Base-by-base conservation (phyloP, 2,888 invertebrate genomes). In the Sussaba pulchella region DNA sequence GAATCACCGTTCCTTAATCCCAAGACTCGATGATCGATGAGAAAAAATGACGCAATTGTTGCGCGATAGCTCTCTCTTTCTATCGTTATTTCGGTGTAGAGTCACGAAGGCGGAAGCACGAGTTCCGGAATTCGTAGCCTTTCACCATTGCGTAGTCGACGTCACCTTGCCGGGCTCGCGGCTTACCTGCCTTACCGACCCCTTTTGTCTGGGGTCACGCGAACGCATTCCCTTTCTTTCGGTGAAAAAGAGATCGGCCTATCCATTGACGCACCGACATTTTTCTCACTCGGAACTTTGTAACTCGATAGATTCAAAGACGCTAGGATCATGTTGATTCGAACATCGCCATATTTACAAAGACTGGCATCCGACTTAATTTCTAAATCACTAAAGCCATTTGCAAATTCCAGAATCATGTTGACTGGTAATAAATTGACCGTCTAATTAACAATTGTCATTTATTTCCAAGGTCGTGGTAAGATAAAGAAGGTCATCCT, bases 401-500 rank as follows among this genome's bases (percentile, higher is more conserved):
- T 14, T 2, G n/a, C 45, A 17, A 17, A 17, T 3, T 6, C n/a
- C 52, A 12, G 26, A n/a, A 24, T n/a, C 52, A 54, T 26, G 24
- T 24, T 26, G 10, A 21, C 8, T n/a, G n/a, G n/a, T n/a, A n/a
- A n/a, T n/a, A n/a, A n/a, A n/a, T n/a, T n/a, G n/a, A n/a, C n/a
- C n/a, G n/a, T n/a, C n/a, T 66, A 41, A 52, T 24, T 5, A 24
- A 50, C 5, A 10, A 57, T 39, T 31, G 36, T n/a, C 63, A 63
- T 54, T 64, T 69, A 10, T 70, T 54, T 88, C 89, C 2, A 90
- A 96, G 96, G 96, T 66, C 95, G 96, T 50, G 96, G 94, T 31
- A 96, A 90, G 73, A 94, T 96, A 89, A 97, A 96, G 94, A 96
- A 96, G 89, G 94, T 95, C 89, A 91, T 96, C 36, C 94, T 93